Conservation (phyloP, 1,140 invertebrate species). For the Bilobella aurantiaca region DNA sequence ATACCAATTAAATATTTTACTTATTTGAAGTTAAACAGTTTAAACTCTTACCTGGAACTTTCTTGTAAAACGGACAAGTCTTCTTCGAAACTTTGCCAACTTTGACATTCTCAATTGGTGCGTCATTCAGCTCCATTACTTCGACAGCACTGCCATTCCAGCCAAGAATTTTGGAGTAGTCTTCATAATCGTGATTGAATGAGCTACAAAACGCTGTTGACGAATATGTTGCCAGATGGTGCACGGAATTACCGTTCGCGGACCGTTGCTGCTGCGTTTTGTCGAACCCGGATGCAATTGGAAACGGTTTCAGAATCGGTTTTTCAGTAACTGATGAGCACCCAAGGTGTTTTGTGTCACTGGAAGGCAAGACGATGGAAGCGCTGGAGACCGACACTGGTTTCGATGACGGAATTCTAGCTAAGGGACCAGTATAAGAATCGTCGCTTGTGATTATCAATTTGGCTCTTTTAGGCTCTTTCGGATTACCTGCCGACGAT, state of each 20-base stretch:
- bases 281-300: not conserved
- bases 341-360: not conserved
- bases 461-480: no score
- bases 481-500: no score
- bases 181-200: not conserved
- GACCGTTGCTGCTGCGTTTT: not conserved
- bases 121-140: not conserved
- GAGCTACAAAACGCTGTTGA: not conserved
- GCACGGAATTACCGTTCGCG: no score
- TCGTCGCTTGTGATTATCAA: no score
- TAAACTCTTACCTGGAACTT: slow-evolving; percentile 25
- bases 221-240: no score
- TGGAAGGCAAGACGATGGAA: not conserved
- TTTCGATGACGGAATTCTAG: not conserved
- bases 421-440: not conserved
- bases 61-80: slow-evolving; percentile 34
- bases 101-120: not conserved
- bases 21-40: not conserved
- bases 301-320: not conserved
- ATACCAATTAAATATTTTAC: not conserved
- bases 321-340: not conserved
- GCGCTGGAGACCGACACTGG: not conserved
- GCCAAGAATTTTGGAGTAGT: not conserved
- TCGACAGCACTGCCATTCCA: not conserved
- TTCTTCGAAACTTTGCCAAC: slow-evolving; percentile 9